A percentile compares a stretch with the other conserved stretches of the same genome.
Evolutionary conservation across 2,797 vertebrate species (phyloP).

Genomic region (Sphenodon punctatus): DNA sequence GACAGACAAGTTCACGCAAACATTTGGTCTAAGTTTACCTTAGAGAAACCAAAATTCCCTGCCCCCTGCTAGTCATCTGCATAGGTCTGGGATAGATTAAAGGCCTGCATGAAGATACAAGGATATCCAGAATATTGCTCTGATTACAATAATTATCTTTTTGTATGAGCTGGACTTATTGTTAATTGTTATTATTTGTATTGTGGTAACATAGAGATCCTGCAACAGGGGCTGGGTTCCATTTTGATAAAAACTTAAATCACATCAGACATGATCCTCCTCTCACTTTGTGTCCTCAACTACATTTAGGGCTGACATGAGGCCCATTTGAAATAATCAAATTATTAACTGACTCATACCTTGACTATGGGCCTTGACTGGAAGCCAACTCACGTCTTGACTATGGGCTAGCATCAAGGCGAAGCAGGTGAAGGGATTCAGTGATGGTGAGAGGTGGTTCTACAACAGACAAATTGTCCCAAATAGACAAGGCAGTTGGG

Average conservation of each 20-base stretch:
- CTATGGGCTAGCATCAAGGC: too few relatives aligned
- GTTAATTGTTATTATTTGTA: background rate
- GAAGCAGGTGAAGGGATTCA: too few relatives aligned
- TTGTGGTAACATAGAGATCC: background rate
- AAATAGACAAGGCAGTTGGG: too few relatives aligned
- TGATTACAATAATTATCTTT: rapidly evolving
- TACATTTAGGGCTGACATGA: too few relatives aligned
- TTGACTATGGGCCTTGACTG: too few relatives aligned
- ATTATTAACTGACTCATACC: too few relatives aligned
- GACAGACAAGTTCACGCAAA: slow-evolving; percentile 72
- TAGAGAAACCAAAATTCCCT: slow-evolving; percentile 24
- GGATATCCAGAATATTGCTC: background rate
- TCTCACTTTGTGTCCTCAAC: too few relatives aligned
- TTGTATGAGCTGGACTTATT: background rate
- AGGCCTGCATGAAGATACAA: background rate
- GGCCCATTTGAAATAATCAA: too few relatives aligned
- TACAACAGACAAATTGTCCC: too few relatives aligned
- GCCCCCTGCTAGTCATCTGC: background rate
- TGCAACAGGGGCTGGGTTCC: background rate
- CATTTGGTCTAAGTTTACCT: slow-evolving; percentile 60
- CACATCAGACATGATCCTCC: background rate
- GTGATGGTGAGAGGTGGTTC: too few relatives aligned
- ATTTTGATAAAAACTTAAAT: background rate
- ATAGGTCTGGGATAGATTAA: rapidly evolving
- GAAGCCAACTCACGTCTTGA: too few relatives aligned